phyloP scores from a whole-genome alignment of 1,140 invertebrate species.

The Monomorium pharaonis region DNA sequence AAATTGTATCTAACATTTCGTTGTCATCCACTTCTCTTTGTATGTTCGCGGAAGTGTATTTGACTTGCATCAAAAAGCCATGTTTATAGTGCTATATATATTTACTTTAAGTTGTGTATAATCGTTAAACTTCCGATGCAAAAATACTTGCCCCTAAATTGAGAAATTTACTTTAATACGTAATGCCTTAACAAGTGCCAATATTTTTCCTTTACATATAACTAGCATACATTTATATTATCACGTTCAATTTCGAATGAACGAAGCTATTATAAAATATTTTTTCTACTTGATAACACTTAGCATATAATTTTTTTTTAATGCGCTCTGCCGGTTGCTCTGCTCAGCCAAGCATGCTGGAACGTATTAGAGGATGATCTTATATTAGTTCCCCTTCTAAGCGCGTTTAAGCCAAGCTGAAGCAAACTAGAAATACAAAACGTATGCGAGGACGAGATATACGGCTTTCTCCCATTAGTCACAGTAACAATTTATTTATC shows the following conservation, averaged over 20 bases:
- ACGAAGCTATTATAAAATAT: constrained; percentile 6
- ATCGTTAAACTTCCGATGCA: constrained; percentile 31
- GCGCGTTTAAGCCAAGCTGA: neutral
- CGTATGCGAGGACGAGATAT: neutral
- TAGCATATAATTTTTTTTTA: constrained; percentile 25
- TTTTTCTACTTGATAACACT: constrained; percentile 30
- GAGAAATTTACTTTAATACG: neutral
- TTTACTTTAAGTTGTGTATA: constrained; percentile 51
- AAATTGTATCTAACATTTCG: constrained; percentile 47
- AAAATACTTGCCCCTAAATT: neutral
- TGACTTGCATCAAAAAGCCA: constrained; percentile 51
- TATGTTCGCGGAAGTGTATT: constrained; percentile 1
- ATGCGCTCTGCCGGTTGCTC: neutral
- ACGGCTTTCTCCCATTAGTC: constrained; percentile 38
- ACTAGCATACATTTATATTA: constrained; percentile 12
- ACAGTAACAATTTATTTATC: constrained; percentile 42
- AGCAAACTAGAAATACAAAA: constrained; percentile 25
- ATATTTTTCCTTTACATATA: constrained; percentile 44
- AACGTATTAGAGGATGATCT: constrained; percentile 43
- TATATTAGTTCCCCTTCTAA: constrained; percentile 34
- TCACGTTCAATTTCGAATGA: constrained; percentile 34
- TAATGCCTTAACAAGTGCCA: constrained; percentile 60
- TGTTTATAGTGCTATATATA: constrained; percentile 64
- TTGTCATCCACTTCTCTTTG: neutral
- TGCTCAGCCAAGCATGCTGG: constrained; percentile 32